Percentiles rank a stretch among this genome's conserved stretches.
Conservation (phyloP, 2,113 vertebrate genomes). For the Tragelaphus imberbis region DNA sequence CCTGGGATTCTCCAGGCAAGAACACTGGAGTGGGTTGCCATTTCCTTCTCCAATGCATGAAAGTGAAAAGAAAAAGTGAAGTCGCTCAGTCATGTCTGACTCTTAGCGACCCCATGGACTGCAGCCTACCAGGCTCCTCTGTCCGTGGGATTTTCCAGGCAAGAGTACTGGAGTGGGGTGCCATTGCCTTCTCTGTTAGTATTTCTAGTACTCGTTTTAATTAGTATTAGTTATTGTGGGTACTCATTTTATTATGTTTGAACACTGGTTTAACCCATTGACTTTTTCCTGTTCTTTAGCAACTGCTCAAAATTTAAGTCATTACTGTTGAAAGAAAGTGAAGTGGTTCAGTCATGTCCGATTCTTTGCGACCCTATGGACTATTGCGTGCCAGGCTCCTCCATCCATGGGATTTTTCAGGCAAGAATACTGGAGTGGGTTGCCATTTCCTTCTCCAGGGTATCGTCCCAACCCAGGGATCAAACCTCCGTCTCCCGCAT, state of each 20-base stretch:
- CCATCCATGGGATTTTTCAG: neutral
- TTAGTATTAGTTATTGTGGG: neutral
- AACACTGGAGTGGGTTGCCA: no score
- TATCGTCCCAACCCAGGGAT: neutral
- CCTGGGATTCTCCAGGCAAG: no score
- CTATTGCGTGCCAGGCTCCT: neutral
- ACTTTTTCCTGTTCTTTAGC: conserved; percentile 16
- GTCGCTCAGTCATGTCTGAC: no score
- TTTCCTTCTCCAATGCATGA: no score
- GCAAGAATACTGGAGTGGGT: neutral
- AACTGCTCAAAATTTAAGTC: neutral
- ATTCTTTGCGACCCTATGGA: neutral
- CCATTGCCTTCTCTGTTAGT: no score
- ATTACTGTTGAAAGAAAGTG: neutral
- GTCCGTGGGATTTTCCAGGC: no score
- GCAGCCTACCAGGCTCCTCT: no score
- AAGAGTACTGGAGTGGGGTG: no score
- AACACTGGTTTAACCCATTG: neutral
- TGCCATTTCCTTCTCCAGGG: neutral
- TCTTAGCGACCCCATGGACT: no score
- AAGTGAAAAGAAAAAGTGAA: no score
- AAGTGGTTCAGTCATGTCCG: neutral
- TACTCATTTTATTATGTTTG: neutral
- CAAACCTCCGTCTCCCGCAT: fast-evolving
- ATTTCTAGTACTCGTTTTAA: neutral